A percentile compares a stretch with the other conserved stretches of the same genome.
Conservation (phyloP, 2,113 vertebrate genomes). For the Proteles cristata region DNA sequence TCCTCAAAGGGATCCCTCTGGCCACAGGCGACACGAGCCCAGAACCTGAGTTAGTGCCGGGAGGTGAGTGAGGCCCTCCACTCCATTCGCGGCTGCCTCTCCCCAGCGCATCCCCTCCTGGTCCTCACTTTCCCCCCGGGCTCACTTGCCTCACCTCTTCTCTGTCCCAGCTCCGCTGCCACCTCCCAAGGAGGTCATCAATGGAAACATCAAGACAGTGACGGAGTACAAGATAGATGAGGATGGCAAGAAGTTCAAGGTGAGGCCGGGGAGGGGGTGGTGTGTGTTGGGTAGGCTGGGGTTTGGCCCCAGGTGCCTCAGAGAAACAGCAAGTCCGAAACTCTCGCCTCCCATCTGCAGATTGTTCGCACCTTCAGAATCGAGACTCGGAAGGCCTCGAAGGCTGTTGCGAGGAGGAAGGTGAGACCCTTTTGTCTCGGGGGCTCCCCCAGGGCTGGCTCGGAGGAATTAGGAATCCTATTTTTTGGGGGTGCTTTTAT, state of each 20-base stretch:
- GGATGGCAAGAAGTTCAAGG: constrained; percentile 95
- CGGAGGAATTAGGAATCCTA: background rate
- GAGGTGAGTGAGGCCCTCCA: constrained; percentile 62
- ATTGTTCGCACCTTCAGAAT: constrained; percentile 97
- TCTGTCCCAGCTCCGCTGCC: constrained; percentile 87
- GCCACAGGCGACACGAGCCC: constrained; percentile 70
- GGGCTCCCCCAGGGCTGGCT: background rate
- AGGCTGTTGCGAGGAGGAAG: constrained; percentile 96
- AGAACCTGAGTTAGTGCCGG: constrained; percentile 82
- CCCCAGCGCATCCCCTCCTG: no score
- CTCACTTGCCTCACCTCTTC: background rate
- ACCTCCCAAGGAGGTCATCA: constrained; percentile 92
- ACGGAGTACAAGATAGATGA: constrained; percentile 97
- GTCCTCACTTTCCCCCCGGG: accelerated
- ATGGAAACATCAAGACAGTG: constrained; percentile 96
- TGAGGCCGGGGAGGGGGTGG: constrained; percentile 69
- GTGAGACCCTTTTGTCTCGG: constrained; percentile 79
- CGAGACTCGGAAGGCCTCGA: constrained; percentile 96
- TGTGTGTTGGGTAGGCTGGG: background rate
- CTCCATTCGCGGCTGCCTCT: no score
- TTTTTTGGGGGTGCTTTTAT: background rate
- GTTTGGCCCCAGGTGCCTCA: background rate
- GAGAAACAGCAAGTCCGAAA: background rate
- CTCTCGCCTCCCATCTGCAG: constrained; percentile 75
- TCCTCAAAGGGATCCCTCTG: constrained; percentile 85